Evolutionary conservation across 2,888 invertebrate genomes (phyloP), one percentile per base, ranked within the genome.

Genomic region (Syritta pipiens): DNA sequence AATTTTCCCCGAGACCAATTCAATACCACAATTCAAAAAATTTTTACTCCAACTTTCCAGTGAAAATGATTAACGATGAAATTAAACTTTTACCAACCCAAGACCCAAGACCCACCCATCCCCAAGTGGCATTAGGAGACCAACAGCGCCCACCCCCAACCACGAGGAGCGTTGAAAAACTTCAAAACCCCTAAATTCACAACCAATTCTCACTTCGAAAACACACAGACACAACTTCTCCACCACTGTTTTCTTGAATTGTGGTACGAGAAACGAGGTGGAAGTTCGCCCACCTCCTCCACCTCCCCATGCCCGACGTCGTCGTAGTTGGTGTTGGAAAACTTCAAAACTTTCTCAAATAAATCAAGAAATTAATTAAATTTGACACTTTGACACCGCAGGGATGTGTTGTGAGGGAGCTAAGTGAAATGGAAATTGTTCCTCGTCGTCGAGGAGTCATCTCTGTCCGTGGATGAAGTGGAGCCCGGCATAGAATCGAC

Each of bases 331-430:
- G 57, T 65, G 63, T 59, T 59, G 40, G 48, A 57, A 79, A 79
- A 59, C 65, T 74, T 48, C 60, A 68, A 83, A 85, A 84, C 84
- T 85, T 85, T 85, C 82, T 83, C 84, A 84, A 87, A 88, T 88
- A 87, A 88, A 88, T 88, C 87, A 87, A 83, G 86, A 88, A 88
- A 88, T 87, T 87, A 87, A 88, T 87, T 87, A 88, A 87, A 86
- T 87, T 86, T 88, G 88, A 87, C 87, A 88, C 62, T 74, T 74
- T 67, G 72, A 40, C 79, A 68, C 57, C 57, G 24, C 49, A 51
- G 42, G 49, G 57, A 69, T 59, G 65, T 42, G 24, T 12, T 19
- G 69, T 30, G 22, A 24, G 32, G 22, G 62, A 28, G 28, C 44
- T 57, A 57, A 55, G 37, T 63, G 67, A 59, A 60, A 75, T 48